Evolutionary conservation across 2,888 invertebrate species (phyloP).

Genomic region (Ypsolopha sequella): DNA sequence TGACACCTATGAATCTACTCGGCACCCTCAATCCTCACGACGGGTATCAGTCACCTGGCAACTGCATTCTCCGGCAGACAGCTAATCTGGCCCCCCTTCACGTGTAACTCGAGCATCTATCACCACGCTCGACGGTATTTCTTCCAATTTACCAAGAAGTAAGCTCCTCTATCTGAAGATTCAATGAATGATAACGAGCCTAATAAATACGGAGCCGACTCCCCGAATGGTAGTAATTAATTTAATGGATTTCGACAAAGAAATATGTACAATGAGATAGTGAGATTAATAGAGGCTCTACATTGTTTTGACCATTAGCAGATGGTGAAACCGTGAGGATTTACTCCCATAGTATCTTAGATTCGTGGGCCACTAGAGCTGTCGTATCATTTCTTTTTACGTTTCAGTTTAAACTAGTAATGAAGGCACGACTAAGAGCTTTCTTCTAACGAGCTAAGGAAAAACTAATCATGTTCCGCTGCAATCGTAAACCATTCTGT

Average conservation of each 20-base stretch:
- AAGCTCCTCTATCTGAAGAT: constrained; percentile 55
- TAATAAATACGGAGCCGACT: constrained; percentile 66
- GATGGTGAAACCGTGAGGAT: constrained; percentile 20
- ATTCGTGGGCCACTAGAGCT: neutral
- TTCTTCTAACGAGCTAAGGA: neutral
- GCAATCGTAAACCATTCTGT: neutral
- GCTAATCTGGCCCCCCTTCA: constrained; percentile 62
- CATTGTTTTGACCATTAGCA: constrained; percentile 51
- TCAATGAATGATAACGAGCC: constrained; percentile 69
- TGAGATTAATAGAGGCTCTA: constrained; percentile 51
- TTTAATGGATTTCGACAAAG: constrained; percentile 70
- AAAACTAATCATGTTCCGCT: neutral
- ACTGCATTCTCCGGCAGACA: constrained; percentile 63
- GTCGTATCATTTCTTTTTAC: neutral
- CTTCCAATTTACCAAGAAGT: constrained; percentile 47
- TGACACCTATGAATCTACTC: constrained; percentile 57
- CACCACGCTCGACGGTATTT: constrained; percentile 44
- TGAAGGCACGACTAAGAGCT: neutral
- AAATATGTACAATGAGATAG: constrained; percentile 67
- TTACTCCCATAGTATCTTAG: constrained; percentile 8
- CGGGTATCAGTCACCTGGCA: constrained; percentile 53
- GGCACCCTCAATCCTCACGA: constrained; percentile 20
- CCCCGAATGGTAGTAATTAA: constrained; percentile 65
- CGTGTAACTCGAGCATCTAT: constrained; percentile 62
- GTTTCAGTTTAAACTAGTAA: neutral